These are phyloP conservation scores for Melieria omissa DNA, from an alignment of 2,888 invertebrate species.

Conservation along the genomic window DNA sequence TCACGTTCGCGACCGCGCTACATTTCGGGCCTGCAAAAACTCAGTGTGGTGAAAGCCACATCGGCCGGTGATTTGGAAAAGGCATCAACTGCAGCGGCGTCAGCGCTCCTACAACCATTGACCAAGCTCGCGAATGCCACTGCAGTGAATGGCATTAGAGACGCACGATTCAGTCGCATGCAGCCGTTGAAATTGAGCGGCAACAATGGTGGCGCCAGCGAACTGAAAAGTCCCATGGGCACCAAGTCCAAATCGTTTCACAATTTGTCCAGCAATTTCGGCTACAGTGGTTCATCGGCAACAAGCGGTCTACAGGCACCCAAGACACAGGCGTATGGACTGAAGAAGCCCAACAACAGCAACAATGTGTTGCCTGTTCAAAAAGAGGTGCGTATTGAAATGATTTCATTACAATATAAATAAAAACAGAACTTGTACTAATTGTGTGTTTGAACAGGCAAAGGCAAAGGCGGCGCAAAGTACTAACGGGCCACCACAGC, in stretches of 20 bases:
- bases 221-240: conserved; percentile 65
- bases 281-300: conserved; percentile 21
- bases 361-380: no score
- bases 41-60: conserved; percentile 59
- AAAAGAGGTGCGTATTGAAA: no score
- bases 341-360: conserved; percentile 38
- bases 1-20: conserved; percentile 64
- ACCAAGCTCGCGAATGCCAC: conserved; percentile 29
- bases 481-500: no score
- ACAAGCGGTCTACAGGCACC: conserved; percentile 26
- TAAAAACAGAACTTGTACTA: no score
- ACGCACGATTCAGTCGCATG: conserved; percentile 34
- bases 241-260: conserved; percentile 66
- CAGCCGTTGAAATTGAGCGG: conserved; percentile 28
- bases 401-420: no score
- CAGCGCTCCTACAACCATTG: conserved; percentile 26
- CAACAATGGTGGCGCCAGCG: conserved; percentile 28
- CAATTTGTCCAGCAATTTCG: conserved; percentile 54
- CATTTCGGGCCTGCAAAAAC: conserved; percentile 60
- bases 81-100: conserved; percentile 33
- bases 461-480: no score
- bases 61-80: conserved; percentile 59
- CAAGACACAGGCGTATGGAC: conserved; percentile 33
- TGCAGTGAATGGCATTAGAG: conserved; percentile 14
- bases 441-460: no score